These are phyloP conservation scores for Gortyna flavago DNA, from an alignment of 2,888 invertebrate species.

Conservation along the genomic window DNA sequence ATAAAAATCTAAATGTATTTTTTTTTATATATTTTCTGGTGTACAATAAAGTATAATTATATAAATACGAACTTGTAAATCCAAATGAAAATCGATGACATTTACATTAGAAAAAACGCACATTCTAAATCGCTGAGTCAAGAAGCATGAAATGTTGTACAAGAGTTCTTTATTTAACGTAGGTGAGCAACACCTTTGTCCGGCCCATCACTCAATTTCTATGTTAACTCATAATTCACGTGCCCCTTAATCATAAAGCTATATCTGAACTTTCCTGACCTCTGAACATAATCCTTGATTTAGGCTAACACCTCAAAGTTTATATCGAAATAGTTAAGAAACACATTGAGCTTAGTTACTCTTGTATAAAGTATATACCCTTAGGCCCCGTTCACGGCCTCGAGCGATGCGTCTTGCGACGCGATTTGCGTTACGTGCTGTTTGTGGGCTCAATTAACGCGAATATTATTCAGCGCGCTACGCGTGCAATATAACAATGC, in stretches of 20 bases:
- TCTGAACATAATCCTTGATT: conserved; percentile 43
- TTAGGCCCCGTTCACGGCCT: background rate
- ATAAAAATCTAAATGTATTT: too few species aligned
- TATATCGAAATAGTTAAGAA: conserved; percentile 58
- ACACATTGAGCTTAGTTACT: conserved; percentile 28
- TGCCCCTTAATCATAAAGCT: conserved; percentile 13
- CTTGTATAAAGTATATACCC: conserved; percentile 29
- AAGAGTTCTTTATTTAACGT: background rate
- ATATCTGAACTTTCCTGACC: conserved; percentile 30
- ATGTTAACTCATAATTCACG: background rate
- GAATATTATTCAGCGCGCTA: background rate
- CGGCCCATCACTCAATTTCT: background rate
- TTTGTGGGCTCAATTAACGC: background rate
- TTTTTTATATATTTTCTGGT: too few species aligned
- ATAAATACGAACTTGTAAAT: too few species aligned
- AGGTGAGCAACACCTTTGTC: background rate
- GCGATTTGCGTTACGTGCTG: background rate
- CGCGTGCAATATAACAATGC: background rate
- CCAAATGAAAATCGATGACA: too few species aligned
- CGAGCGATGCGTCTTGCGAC: background rate
- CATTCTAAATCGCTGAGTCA: background rate
- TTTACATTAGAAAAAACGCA: background rate
- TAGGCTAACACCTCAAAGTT: conserved; percentile 47
- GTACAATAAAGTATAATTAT: too few species aligned
- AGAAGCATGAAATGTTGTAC: background rate